These are phyloP conservation scores for Ectemnius cavifrons DNA, from an alignment of 2,888 invertebrate genomes.

Conservation along the genomic window DNA sequence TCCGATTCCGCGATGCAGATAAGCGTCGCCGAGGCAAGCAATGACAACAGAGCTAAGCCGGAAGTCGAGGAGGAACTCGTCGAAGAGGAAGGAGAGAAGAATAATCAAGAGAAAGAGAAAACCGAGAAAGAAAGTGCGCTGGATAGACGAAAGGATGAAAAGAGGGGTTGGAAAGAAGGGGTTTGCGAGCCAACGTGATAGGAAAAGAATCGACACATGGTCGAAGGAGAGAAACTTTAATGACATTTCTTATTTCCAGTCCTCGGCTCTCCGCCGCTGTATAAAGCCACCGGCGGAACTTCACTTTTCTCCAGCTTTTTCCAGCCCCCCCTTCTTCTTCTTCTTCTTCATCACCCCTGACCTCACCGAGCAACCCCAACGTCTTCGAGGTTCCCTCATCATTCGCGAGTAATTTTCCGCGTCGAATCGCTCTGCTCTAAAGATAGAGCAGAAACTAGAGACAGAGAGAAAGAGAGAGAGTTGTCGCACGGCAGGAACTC, in stretches of 20 bases:
- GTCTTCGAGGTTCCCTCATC: conserved; percentile 30
- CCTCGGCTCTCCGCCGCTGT: conserved; percentile 13
- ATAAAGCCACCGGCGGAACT: conserved; percentile 28
- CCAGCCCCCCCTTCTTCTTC: background rate
- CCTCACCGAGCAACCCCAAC: background rate
- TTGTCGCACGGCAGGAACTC: too few relatives aligned
- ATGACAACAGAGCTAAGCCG: too few relatives aligned
- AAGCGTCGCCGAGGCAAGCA: conserved; percentile 10
- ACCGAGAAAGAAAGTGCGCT: conserved; percentile 10
- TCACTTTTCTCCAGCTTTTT: conserved; percentile 28
- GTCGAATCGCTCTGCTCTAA: conserved; percentile 34
- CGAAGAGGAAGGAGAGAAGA: conserved; percentile 17
- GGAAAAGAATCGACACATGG: conserved; percentile 63
- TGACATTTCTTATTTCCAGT: conserved; percentile 69
- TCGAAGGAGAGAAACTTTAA: conserved; percentile 64
- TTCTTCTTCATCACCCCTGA: too few relatives aligned
- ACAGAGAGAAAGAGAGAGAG: too few relatives aligned
- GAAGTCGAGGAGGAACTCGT: background rate
- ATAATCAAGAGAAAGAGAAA: conserved; percentile 50
- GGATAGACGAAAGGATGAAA: too few relatives aligned
- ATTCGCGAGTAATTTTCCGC: conserved; percentile 52
- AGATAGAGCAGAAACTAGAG: too few relatives aligned
- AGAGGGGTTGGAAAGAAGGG: conserved; percentile 7
- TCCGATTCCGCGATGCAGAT: conserved; percentile 63
- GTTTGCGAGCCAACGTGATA: conserved; percentile 5